Evolutionary conservation across 2,113 vertebrate genomes (phyloP).

Genomic region (Egretta garzetta): DNA sequence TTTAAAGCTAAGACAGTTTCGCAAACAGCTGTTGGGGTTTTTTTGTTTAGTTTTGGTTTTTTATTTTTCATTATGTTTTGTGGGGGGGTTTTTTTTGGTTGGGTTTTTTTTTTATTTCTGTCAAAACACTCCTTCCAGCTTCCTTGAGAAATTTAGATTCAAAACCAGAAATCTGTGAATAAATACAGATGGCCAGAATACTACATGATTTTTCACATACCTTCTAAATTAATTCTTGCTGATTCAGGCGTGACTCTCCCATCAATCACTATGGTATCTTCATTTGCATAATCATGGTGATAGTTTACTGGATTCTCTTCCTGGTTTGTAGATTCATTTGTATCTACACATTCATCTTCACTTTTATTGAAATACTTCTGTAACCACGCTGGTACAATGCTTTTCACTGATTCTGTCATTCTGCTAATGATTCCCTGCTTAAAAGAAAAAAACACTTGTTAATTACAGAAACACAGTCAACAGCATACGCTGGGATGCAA

Average conservation of each 20-base stretch:
- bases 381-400: slow-evolving; percentile 94
- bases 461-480: background rate
- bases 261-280: slow-evolving; percentile 74
- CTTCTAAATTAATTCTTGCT: slow-evolving; percentile 84
- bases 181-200: slow-evolving; percentile 53
- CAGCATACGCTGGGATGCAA: background rate
- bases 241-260: slow-evolving; percentile 85
- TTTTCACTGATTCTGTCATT: slow-evolving; percentile 95
- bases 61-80: background rate
- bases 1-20: background rate
- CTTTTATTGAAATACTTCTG: slow-evolving; percentile 93
- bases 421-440: slow-evolving; percentile 90
- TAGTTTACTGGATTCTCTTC: slow-evolving; percentile 74
- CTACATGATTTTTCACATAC: slow-evolving; percentile 55
- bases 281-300: slow-evolving; percentile 74
- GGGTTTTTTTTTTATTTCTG: background rate
- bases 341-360: slow-evolving; percentile 76
- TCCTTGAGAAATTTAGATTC: background rate
- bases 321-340: slow-evolving; percentile 58
- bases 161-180: slow-evolving; percentile 11
- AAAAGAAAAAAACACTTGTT: slow-evolving; percentile 2
- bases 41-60: background rate
- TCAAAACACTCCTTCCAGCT: background rate
- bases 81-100: background rate
- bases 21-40: background rate